These are phyloP conservation scores for Coracias cyanogaster DNA, from an alignment of 2,797 vertebrate genomes.

Conservation along the genomic window DNA sequence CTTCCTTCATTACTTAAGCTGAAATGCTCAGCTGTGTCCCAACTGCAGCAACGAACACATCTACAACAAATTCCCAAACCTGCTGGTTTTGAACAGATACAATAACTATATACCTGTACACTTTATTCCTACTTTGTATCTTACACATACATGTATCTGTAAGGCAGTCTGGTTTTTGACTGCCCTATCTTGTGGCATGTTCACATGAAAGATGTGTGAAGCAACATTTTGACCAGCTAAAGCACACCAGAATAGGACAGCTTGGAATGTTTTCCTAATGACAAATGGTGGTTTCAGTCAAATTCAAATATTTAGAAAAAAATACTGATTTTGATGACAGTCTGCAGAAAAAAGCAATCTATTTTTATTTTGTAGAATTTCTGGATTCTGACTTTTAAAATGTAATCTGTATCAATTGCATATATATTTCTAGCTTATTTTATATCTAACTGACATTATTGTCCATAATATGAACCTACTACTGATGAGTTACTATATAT, in stretches of 20 bases:
- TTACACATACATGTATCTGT: background rate
- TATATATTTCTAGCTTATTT: background rate
- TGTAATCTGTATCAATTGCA: background rate
- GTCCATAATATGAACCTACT: background rate
- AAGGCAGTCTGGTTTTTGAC: background rate
- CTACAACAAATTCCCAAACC: background rate
- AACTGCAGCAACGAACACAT: background rate
- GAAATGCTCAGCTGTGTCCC: background rate
- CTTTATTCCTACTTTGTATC: background rate
- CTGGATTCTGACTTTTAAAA: background rate
- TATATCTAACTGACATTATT: background rate
- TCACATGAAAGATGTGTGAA: background rate
- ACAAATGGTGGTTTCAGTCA: background rate
- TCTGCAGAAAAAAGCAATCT: background rate
- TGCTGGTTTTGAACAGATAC: background rate
- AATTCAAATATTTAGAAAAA: constrained; percentile 2
- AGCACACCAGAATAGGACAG: background rate
- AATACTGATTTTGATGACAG: background rate
- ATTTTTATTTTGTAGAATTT: constrained; percentile 4
- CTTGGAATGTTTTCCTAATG: background rate
- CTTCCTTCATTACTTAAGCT: background rate
- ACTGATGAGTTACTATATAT: background rate
- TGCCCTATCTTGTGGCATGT: background rate
- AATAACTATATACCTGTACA: background rate
- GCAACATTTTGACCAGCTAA: constrained; percentile 21